Conservation (phyloP, 2,888 invertebrate species). For the Ryuthela nishihirai region DNA sequence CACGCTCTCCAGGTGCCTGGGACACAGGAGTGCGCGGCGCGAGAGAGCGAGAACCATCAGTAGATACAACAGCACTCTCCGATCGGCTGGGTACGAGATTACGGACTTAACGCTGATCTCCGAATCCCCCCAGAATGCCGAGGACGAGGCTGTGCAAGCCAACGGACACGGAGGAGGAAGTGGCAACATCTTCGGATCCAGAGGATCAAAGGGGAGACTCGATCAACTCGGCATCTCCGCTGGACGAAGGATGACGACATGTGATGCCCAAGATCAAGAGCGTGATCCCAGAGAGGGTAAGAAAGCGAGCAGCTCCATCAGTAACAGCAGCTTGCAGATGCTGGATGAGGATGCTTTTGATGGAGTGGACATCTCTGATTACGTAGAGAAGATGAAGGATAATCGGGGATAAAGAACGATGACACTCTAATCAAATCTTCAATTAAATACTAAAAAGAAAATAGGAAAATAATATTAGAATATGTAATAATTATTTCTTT, state of each 20-base stretch:
- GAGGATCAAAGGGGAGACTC: too few species aligned
- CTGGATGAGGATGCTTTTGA: slow-evolving; percentile 63
- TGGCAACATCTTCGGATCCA: too few species aligned
- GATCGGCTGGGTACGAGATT: slow-evolving; percentile 18
- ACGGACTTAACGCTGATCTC: slow-evolving; percentile 26
- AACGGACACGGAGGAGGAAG: too few species aligned
- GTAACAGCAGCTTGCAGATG: slow-evolving; percentile 71
- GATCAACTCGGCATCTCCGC: too few species aligned
- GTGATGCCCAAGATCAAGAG: too few species aligned
- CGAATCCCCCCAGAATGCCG: slow-evolving; percentile 4
- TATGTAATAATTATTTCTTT: too few species aligned
- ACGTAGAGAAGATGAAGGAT: slow-evolving; percentile 24
- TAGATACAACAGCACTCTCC: slow-evolving; percentile 28
- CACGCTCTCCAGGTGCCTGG: slow-evolving; percentile 30
- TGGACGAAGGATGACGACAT: too few species aligned
- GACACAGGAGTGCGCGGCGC: slow-evolving; percentile 3
- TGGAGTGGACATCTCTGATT: slow-evolving; percentile 16
- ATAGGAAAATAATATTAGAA: too few species aligned
- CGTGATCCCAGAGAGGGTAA: too few species aligned
- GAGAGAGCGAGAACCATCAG: slow-evolving; percentile 11
- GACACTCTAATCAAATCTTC: too few species aligned
- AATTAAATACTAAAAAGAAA: too few species aligned
- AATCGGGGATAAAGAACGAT: slow-evolving; percentile 4
- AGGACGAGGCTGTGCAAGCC: not conserved
- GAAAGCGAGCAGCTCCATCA: slow-evolving; percentile 53